These are phyloP conservation scores for Autographa pulchrina DNA, from an alignment of 2,888 invertebrate species.

Conservation along the genomic window DNA sequence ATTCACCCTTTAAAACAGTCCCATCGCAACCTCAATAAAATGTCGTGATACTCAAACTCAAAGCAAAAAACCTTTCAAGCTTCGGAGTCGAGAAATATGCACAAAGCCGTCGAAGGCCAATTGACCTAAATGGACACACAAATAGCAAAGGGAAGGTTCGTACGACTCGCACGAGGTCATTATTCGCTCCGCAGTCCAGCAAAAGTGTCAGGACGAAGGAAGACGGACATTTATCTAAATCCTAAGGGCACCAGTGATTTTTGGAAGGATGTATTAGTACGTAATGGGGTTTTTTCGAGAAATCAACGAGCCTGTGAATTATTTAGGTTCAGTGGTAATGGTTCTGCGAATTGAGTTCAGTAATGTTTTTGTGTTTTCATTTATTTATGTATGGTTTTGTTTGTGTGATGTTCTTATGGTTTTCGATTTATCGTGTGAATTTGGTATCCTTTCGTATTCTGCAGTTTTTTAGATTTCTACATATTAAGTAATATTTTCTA, in stretches of 20 bases:
- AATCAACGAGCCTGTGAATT: slow-evolving; percentile 81
- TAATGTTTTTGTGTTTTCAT: slow-evolving; percentile 53
- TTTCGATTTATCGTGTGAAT: not conserved
- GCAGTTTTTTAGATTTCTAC: too few relatives aligned
- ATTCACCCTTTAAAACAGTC: slow-evolving; percentile 30
- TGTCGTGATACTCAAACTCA: slow-evolving; percentile 64
- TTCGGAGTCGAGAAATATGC: slow-evolving; percentile 77
- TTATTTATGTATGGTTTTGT: slow-evolving; percentile 27
- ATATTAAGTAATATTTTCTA: too few relatives aligned
- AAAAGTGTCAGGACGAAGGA: slow-evolving; percentile 84
- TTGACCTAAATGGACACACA: slow-evolving; percentile 88
- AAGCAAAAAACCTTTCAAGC: slow-evolving; percentile 84
- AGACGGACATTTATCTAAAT: slow-evolving; percentile 86
- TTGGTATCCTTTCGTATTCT: too few relatives aligned
- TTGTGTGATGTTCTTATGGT: not conserved
- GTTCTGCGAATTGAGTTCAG: slow-evolving; percentile 59
- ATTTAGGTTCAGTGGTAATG: slow-evolving; percentile 72
- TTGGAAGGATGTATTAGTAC: slow-evolving; percentile 78
- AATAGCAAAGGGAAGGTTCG: slow-evolving; percentile 83
- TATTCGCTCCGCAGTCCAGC: slow-evolving; percentile 83
- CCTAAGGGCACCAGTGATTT: slow-evolving; percentile 86
- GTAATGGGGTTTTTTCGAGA: slow-evolving; percentile 78
- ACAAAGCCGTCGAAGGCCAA: slow-evolving; percentile 83
- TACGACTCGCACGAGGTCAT: slow-evolving; percentile 78
- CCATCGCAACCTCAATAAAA: slow-evolving; percentile 56